Percentiles rank a stretch among this genome's conserved stretches.
Conservation (phyloP, 1,140 invertebrate genomes). For the Neodiprion pinetum region DNA sequence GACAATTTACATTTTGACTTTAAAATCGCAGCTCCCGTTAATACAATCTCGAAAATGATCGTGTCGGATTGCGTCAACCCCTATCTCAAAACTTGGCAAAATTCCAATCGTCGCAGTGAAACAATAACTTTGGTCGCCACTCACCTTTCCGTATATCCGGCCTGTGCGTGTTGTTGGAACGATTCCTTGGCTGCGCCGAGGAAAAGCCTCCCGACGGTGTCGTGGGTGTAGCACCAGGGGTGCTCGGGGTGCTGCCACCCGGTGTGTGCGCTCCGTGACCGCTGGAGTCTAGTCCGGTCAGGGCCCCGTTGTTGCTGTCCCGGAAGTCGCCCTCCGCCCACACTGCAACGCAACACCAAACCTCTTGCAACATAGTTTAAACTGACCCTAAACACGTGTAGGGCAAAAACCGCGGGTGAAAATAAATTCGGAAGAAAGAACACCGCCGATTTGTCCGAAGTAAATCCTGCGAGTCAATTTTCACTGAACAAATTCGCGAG, state of each 20-base stretch:
- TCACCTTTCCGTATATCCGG: conserved; percentile 54
- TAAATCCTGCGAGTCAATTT: too few species aligned
- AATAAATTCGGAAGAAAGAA: too few species aligned
- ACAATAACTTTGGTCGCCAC: conserved; percentile 1
- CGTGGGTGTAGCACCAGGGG: conserved; percentile 62
- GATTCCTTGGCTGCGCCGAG: conserved; percentile 49
- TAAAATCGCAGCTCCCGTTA: too few species aligned
- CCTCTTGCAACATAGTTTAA: conserved; percentile 47
- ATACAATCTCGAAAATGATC: too few species aligned
- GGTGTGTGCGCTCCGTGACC: conserved; percentile 55
- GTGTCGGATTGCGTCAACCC: too few species aligned
- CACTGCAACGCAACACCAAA: conserved; percentile 72
- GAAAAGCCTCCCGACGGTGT: conserved; percentile 67
- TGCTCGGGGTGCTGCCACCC: conserved; percentile 66
- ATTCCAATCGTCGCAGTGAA: too few species aligned
- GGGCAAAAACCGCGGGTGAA: too few species aligned
- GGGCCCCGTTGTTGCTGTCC: conserved; percentile 72
- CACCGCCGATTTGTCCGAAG: too few species aligned
- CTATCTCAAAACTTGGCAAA: too few species aligned
- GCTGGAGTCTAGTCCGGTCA: conserved; percentile 52
- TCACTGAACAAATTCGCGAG: too few species aligned
- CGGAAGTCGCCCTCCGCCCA: conserved; percentile 86
- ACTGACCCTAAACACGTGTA: neutral
- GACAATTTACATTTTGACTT: too few species aligned
- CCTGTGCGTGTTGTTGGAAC: conserved; percentile 46